Evolutionary conservation across 2,113 vertebrate genomes (phyloP), one percentile per base, ranked within the genome.

Genomic region (Eulacestoma nigropectus): DNA sequence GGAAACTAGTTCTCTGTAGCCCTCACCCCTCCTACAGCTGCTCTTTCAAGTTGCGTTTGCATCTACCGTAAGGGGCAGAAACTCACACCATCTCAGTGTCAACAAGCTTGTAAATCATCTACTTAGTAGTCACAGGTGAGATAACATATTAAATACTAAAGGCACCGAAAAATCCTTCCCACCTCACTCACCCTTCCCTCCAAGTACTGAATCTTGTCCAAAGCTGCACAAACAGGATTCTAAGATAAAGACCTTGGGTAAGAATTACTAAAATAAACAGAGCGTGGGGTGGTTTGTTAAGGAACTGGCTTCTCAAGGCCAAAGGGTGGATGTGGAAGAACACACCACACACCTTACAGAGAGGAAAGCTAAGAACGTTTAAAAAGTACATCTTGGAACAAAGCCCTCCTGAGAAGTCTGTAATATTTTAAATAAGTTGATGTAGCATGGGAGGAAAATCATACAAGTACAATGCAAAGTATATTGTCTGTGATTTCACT

Each of bases 171-270:
- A 95, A 92, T 52, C 83, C 53, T 60, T 65, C 68, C 85, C 39
- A 33, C 84, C 77, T 84, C 72, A 2, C 35, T 87, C 83, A 65
- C 93, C 90, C 46, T 85, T 85, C 76, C 68, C 63, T 63, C 44
- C 64, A 44, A 90, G 75, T 20, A 80, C 80, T 63, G 75, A 90
- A 84, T 95, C 96, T 89, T 88, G 90, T 87, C 87, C 90, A 96
- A 91, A 94, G 94, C 91, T 96, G 95, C 81, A 90, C 95, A 97
- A 97, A 96, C 96, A 96, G 89, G 90, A 95, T 94, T 84, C 69
- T 64, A 37, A 95, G 95, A 96, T 97, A 96, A 96, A 93, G 84
- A 94, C 95, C 94, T 97, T 88, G 84, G 64, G 90, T 93, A 96
- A 88, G 95, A 96, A 93, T 77, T 88, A 82, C 84, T 88, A 95